Percentiles rank a stretch among this genome's conserved stretches.
These are phyloP conservation scores for Empis livida DNA, from an alignment of 2,888 invertebrate species.

Conservation along the genomic window DNA sequence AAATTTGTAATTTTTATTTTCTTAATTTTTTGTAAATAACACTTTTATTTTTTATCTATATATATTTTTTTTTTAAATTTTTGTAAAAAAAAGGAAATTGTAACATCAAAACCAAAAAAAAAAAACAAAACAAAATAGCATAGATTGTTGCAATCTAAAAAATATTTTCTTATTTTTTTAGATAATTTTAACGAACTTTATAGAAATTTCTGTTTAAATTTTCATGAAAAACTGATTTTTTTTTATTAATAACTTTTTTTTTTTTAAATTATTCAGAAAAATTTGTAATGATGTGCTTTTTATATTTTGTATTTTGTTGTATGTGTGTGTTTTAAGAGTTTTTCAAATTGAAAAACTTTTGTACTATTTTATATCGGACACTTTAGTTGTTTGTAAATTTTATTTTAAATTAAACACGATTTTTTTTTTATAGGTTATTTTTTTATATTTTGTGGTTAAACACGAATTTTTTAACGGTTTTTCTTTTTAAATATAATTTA, in stretches of 20 bases:
- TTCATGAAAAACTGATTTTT: background rate
- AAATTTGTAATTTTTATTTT: background rate
- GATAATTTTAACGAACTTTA: background rate
- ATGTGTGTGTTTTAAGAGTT: background rate
- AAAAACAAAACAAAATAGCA: no score
- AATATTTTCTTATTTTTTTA: no score
- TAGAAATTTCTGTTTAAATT: background rate
- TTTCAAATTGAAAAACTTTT: background rate
- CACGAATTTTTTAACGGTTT: no score
- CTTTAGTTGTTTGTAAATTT: background rate
- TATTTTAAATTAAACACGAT: background rate
- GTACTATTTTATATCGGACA: background rate
- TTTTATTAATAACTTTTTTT: background rate
- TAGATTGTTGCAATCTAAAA: no score
- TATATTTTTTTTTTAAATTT: background rate
- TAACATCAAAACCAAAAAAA: no score
- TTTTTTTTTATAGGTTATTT: no score
- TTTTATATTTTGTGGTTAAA: no score
- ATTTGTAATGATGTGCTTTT: background rate
- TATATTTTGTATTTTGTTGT: background rate
- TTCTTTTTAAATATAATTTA: no score
- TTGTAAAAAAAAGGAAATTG: no score
- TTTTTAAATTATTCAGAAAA: no score
- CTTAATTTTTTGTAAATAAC: background rate
- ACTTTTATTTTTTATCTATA: background rate